Evolutionary conservation across 2,113 vertebrate species (phyloP).

Genomic region (Capreolus pygargus): DNA sequence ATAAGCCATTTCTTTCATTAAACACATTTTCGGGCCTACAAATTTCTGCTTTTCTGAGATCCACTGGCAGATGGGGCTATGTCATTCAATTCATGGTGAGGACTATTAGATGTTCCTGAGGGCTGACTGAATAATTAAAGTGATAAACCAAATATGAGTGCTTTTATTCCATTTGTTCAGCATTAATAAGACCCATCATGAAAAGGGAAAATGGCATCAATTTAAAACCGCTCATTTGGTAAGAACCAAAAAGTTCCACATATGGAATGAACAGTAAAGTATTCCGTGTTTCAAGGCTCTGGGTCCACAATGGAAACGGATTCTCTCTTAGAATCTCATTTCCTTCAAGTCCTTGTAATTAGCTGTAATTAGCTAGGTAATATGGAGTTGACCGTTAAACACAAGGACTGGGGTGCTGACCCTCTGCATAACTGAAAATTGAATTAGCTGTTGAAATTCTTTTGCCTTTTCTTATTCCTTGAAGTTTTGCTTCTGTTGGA

Average conservation of each 20-base stretch:
- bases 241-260: not conserved
- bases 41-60: not conserved
- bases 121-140: not conserved
- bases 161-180: not conserved
- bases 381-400: not conserved
- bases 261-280: not conserved
- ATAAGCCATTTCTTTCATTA: not conserved
- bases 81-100: not conserved
- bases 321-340: slow-evolving; percentile 21
- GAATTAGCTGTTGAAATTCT: not conserved
- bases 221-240: not conserved
- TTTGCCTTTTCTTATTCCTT: not conserved
- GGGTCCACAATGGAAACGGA: not conserved
- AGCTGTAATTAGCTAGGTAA: not conserved
- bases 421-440: not conserved
- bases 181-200: not conserved
- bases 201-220: not conserved
- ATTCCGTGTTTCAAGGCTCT: not conserved
- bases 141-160: not conserved
- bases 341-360: not conserved
- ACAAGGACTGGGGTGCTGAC: not conserved
- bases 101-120: not conserved
- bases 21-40: not conserved
- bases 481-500: not conserved
- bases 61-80: not conserved